Evolutionary conservation across 2,888 invertebrate genomes (phyloP).

Genomic region (Mellilla xanthometata): DNA sequence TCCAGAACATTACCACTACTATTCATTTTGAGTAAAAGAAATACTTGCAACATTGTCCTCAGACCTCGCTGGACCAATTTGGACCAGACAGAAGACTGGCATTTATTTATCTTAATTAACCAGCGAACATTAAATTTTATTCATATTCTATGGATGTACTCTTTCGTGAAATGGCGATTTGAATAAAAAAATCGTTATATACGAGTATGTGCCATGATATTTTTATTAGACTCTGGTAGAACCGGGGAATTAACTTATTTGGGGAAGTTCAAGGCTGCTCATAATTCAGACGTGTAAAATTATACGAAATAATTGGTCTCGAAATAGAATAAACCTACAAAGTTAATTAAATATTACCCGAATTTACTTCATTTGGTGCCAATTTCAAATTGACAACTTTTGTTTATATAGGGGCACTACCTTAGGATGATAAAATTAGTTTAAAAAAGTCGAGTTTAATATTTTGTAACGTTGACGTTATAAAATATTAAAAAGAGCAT

Average conservation of each 20-base stretch:
- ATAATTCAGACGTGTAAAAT: too few relatives aligned
- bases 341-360: too few relatives aligned
- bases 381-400: too few relatives aligned
- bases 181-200: conserved; percentile 22
- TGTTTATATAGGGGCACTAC: too few relatives aligned
- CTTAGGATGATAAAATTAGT: too few relatives aligned
- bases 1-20: conserved; percentile 9
- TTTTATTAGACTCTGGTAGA: conserved; percentile 7
- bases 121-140: conserved; percentile 20
- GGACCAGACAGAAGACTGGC: conserved; percentile 27
- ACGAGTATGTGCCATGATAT: conserved; percentile 9
- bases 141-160: conserved; percentile 23
- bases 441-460: too few relatives aligned
- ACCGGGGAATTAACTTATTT: conserved; percentile 5
- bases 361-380: too few relatives aligned
- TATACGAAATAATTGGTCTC: too few relatives aligned
- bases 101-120: conserved; percentile 29
- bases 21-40: conserved; percentile 10
- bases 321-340: too few relatives aligned
- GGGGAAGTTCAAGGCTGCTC: conserved; percentile 15
- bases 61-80: conserved; percentile 24
- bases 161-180: conserved; percentile 11
- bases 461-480: too few relatives aligned
- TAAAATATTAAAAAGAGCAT: too few relatives aligned
- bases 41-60: conserved; percentile 19